Evolutionary conservation across 2,888 invertebrate species (phyloP).

Genomic region (Cylindroiulus punctatus): DNA sequence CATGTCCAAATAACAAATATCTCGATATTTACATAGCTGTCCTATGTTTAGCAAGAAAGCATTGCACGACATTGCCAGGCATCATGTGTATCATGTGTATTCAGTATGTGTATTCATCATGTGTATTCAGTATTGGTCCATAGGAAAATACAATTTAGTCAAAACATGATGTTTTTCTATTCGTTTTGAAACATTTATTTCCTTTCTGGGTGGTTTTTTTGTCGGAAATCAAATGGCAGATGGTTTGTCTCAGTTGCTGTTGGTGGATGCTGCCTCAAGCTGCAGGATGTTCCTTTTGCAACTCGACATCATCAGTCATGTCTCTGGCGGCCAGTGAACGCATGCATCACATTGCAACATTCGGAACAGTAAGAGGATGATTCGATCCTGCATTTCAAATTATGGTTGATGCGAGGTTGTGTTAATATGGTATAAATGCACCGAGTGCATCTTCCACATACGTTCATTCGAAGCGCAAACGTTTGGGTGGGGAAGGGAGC

Average conservation of each 20-base stretch:
- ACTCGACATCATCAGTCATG: slow-evolving; percentile 26
- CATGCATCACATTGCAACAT: not conserved
- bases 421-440: not conserved
- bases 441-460: not conserved
- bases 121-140: not conserved
- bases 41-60: not conserved
- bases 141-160: slow-evolving; percentile 7
- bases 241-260: not conserved
- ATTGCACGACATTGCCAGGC: not conserved
- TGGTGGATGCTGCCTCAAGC: not conserved
- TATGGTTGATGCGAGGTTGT: not conserved
- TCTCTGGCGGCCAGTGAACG: not conserved
- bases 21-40: not conserved
- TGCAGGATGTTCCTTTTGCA: not conserved
- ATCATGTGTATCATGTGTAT: not conserved
- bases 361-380: slow-evolving; percentile 8
- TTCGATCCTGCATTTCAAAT: not conserved
- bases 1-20: not conserved
- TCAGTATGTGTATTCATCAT: not conserved
- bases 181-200: slow-evolving; percentile 12
- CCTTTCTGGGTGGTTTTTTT: not conserved
- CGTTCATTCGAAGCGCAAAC: not conserved
- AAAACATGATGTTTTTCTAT: slow-evolving; percentile 17
- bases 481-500: not conserved
- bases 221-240: not conserved